phyloP scores from a whole-genome alignment of 2,113 vertebrate genomes.

The Macquaria ambigua region DNA sequence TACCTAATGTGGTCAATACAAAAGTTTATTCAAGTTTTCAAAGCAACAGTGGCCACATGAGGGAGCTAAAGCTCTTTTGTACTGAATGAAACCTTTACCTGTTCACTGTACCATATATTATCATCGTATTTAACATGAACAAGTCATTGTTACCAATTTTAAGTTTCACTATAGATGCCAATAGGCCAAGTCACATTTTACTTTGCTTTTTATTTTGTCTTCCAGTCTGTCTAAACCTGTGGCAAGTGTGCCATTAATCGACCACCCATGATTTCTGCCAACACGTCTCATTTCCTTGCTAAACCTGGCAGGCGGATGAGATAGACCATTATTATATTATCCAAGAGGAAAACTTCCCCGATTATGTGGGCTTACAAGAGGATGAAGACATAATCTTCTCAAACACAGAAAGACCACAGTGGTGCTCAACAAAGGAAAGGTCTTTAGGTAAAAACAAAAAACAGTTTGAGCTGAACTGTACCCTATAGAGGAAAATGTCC shows the following conservation, averaged over 20 bases:
- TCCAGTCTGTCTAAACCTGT: not conserved
- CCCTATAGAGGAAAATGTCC: fast-evolving
- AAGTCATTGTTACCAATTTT: not conserved
- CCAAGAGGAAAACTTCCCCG: slow-evolving; percentile 35
- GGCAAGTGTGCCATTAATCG: not conserved
- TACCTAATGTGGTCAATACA: too few species aligned
- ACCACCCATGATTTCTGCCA: slow-evolving; percentile 40
- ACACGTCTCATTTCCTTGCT: slow-evolving; percentile 51
- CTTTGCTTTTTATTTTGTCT: not conserved
- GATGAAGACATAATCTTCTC: slow-evolving; percentile 27
- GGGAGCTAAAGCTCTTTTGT: slow-evolving; percentile 39
- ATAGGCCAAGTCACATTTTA: not conserved
- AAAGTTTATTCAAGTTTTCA: not conserved
- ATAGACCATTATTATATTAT: slow-evolving; percentile 54
- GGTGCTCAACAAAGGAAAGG: not conserved
- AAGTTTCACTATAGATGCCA: not conserved
- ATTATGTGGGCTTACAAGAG: slow-evolving; percentile 33
- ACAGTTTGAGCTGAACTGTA: not conserved
- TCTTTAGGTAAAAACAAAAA: not conserved
- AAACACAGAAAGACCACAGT: not conserved
- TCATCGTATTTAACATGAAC: not conserved
- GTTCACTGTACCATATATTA: not conserved
- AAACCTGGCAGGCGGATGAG: slow-evolving; percentile 44
- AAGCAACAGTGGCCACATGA: slow-evolving; percentile 37
- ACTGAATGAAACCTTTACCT: not conserved